Base-by-base conservation (phyloP, 2,113 vertebrate species). In the Haemorhous mexicanus region DNA sequence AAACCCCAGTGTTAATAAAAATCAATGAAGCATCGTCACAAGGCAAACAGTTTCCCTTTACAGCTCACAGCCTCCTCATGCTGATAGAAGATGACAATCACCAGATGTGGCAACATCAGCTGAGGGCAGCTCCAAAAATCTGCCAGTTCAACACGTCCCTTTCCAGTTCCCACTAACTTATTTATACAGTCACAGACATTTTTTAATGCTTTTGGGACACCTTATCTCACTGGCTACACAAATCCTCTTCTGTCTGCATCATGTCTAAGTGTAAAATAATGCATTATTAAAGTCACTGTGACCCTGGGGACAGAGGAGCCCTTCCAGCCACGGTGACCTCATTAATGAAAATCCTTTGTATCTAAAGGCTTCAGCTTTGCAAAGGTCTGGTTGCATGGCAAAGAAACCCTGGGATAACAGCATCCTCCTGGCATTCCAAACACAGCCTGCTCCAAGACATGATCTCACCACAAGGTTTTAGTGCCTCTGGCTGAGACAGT, bases 21-120 rank as follows among this genome's bases (percentile, higher is more conserved):
- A 76, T 53, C 90, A 80, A 6, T 61, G 82, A 41, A 92, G 83
- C 63, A 16, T 86, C 91, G 67, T 92, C 78, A 46, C 67, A 58
- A 94, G 82, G 83, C 55, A 96, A 76, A 82, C 78, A 58, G 58
- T 35, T 56, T 83, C 72, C 79, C 76, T 86, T 90, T 69, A 37
- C 68, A 89, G 88, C 85, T 94, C 85, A 23, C 69, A 77, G 82
- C 49, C 92, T 86, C 82, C 88, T 93, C 39, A 2, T 0, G 7
- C 92, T 77, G 75, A 86, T 72, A 26, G 55, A 49, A 64, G 75
- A 74, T 94, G 94, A 93, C 89, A 90, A 84, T 76, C 85, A n/a
- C 67, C 96, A 97, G 94, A 92, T 96, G 96, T 88, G 83, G 76
- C 81, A 93, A n/a, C 72, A 88, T n/a, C 87, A 90, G 90, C 62